Percentiles rank a stretch among this genome's conserved stretches.
Conservation (phyloP, 2,113 vertebrate species). For the Caretta caretta region DNA sequence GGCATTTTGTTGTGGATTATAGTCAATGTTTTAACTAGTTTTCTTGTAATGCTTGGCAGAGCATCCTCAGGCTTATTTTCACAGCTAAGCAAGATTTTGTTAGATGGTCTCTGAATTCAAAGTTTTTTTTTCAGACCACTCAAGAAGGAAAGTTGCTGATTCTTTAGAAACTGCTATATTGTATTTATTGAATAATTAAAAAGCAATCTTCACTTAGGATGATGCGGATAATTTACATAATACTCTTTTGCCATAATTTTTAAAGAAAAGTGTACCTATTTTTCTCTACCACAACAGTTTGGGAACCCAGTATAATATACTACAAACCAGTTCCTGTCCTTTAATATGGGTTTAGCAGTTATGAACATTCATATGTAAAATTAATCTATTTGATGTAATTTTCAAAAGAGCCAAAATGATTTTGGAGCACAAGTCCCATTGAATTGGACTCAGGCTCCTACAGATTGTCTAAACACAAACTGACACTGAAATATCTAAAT, state of each 20-base stretch:
- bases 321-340: not conserved
- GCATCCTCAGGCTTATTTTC: constrained; percentile 78
- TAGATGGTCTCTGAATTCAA: constrained; percentile 77
- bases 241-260: not conserved
- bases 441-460: not conserved
- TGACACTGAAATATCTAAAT: not conserved
- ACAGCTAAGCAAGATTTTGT: constrained; percentile 81
- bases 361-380: not conserved
- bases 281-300: not conserved
- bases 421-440: not conserved
- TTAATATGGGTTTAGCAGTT: not conserved
- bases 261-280: not conserved
- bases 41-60: constrained; percentile 73
- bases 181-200: constrained; percentile 51
- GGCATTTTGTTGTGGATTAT: constrained; percentile 73
- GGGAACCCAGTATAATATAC: not conserved
- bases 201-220: constrained; percentile 27
- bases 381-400: not conserved
- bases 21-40: constrained; percentile 76
- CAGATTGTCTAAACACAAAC: not conserved
- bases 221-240: not conserved
- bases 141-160: constrained; percentile 75
- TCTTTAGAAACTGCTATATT: constrained; percentile 63
- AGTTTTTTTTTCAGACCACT: constrained; percentile 72
- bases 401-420: not conserved